A percentile compares a stretch with the other conserved stretches of the same genome.
Evolutionary conservation across 1,140 invertebrate genomes (phyloP).

Genomic region (Lepidurus packardi): DNA sequence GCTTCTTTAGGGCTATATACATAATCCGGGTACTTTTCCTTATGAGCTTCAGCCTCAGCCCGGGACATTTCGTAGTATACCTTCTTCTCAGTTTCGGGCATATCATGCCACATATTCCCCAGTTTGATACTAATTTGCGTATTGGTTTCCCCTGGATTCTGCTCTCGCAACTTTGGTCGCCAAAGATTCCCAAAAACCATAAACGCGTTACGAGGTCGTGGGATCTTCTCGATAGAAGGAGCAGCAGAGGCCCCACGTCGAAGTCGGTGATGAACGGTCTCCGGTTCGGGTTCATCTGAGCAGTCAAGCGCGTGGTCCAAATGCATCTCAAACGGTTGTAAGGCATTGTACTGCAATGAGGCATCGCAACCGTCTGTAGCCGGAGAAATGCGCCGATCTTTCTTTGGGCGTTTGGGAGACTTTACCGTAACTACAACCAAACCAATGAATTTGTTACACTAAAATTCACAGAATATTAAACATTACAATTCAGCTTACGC

Average conservation of each 20-base stretch:
- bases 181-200: conserved; percentile 61
- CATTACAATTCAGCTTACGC: background rate
- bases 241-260: background rate
- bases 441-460: too few relatives aligned
- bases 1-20: conserved; percentile 61
- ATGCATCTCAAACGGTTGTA: background rate
- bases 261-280: background rate
- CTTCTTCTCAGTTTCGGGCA: conserved; percentile 47
- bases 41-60: conserved; percentile 55
- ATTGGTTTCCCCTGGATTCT: conserved; percentile 55
- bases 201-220: conserved; percentile 58
- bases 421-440: background rate
- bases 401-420: background rate
- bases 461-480: too few relatives aligned
- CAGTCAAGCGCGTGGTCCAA: background rate
- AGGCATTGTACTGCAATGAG: background rate
- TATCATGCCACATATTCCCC: conserved; percentile 50
- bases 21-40: conserved; percentile 60
- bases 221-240: conserved; percentile 46
- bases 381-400: background rate
- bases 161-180: conserved; percentile 51
- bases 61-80: conserved; percentile 55
- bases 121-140: conserved; percentile 58
- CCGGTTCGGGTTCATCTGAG: background rate
- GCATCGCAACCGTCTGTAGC: background rate